These are phyloP conservation scores for Bungarus multicinctus DNA, from an alignment of 2,113 vertebrate species.

Conservation along the genomic window DNA sequence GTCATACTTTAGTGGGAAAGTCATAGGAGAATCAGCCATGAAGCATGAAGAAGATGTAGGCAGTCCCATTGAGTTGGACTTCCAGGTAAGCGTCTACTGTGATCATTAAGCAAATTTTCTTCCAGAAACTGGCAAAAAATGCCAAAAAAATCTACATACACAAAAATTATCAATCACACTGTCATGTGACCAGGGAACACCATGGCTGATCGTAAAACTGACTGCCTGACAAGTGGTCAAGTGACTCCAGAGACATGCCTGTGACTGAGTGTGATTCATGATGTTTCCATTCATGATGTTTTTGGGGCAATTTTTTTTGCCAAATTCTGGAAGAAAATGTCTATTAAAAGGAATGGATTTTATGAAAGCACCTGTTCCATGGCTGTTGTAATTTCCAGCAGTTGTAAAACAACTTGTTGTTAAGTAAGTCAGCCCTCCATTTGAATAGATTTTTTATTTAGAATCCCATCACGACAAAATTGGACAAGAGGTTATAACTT, in stretches of 20 bases:
- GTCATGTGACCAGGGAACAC: not conserved
- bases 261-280: not conserved
- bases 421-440: not conserved
- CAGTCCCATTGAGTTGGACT: constrained; percentile 82
- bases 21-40: constrained; percentile 92
- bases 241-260: not conserved
- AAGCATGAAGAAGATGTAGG: constrained; percentile 82
- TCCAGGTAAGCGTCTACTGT: constrained; percentile 70
- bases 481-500: not conserved
- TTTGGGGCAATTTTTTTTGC: not conserved
- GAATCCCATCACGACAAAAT: not conserved
- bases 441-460: not conserved
- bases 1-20: constrained; percentile 82
- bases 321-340: not conserved
- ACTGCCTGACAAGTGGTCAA: not conserved
- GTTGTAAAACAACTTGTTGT: not conserved
- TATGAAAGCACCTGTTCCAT: not conserved
- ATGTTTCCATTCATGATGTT: not conserved
- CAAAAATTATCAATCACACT: not conserved
- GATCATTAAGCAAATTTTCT: not conserved
- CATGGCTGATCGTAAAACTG: not conserved
- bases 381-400: not conserved
- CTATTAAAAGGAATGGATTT: not conserved
- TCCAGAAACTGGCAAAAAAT: not conserved
- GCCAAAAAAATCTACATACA: not conserved